Percentiles rank a stretch among this genome's conserved stretches.
Evolutionary conservation across 2,113 vertebrate genomes (phyloP).

Genomic region (Ranitomeya variabilis): DNA sequence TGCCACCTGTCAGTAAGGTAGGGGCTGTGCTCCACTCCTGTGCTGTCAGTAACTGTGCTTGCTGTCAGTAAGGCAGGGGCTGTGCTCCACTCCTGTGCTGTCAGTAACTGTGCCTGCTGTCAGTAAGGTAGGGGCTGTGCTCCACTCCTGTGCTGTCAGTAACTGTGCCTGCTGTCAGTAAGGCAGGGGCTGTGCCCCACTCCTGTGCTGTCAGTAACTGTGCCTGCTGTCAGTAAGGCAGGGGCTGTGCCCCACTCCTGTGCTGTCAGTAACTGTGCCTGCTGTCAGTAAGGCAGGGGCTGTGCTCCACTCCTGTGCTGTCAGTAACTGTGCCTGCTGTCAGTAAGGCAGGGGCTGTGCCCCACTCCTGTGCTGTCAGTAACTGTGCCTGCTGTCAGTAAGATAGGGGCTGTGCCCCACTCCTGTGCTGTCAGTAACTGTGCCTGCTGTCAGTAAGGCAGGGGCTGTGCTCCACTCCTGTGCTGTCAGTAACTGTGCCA

Average conservation of each 20-base stretch:
- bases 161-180: too few relatives aligned
- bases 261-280: background rate
- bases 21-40: background rate
- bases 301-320: too few relatives aligned
- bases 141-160: too few relatives aligned
- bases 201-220: background rate
- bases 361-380: background rate
- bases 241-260: background rate
- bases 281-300: background rate
- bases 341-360: background rate
- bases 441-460: background rate
- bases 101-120: background rate
- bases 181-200: background rate
- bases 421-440: background rate
- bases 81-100: background rate
- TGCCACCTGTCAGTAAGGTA: too few relatives aligned
- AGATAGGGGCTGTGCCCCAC: background rate
- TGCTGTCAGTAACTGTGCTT: too few relatives aligned
- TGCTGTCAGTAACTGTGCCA: too few relatives aligned
- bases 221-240: too few relatives aligned
- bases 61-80: too few relatives aligned
- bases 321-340: too few relatives aligned
- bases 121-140: too few relatives aligned
- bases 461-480: too few relatives aligned
- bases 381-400: too few relatives aligned